Evolutionary conservation across 2,113 vertebrate genomes (phyloP).

Genomic region (Psettodes erumei): DNA sequence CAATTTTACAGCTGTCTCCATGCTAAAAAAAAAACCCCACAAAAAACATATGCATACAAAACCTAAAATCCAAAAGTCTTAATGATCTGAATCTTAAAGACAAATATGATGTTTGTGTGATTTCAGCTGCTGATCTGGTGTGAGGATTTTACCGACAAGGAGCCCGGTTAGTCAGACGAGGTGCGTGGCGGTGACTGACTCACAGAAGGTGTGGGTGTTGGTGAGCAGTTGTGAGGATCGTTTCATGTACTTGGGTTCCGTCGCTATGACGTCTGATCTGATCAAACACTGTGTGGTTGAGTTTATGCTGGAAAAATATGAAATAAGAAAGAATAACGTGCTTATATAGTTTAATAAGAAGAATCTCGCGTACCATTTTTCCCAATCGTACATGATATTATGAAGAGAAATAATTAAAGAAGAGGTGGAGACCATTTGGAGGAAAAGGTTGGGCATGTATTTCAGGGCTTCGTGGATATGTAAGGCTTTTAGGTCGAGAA

Average conservation of each 20-base stretch:
- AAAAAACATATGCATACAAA: background rate
- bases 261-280: background rate
- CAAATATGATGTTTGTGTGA: background rate
- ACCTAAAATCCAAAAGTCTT: no score
- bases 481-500: background rate
- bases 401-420: no score
- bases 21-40: background rate
- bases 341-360: no score
- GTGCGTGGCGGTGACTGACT: constrained; percentile 39
- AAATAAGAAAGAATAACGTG: background rate
- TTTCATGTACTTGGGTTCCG: constrained; percentile 5
- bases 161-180: constrained; percentile 9
- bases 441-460: background rate
- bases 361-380: no score
- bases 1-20: no score
- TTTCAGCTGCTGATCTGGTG: background rate
- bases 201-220: background rate
- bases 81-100: background rate
- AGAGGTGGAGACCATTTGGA: background rate
- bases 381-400: no score
- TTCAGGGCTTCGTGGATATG: background rate
- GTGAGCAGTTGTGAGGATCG: constrained; percentile 1
- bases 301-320: background rate
- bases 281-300: background rate
- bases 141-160: background rate